Evolutionary conservation across 2,888 invertebrate genomes (phyloP).

Genomic region (Malthinus seriepunctatus): DNA sequence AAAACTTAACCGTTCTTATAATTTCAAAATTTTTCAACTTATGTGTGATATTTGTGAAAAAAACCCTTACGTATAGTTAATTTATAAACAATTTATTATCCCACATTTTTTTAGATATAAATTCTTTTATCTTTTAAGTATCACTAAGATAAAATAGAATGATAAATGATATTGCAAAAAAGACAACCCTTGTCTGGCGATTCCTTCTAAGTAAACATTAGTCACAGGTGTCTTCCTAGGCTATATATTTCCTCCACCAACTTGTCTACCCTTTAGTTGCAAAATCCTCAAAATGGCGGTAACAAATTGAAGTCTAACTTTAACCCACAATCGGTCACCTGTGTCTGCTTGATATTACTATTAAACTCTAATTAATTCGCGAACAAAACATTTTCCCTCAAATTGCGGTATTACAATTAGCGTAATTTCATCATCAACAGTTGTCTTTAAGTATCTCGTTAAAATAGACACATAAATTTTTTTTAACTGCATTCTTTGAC

Average conservation of each 20-base stretch:
- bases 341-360: background rate
- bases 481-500: no score
- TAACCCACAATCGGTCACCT: slow-evolving; percentile 13
- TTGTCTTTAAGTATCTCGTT: no score
- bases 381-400: background rate
- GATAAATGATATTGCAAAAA: slow-evolving; percentile 21
- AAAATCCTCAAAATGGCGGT: slow-evolving; percentile 11
- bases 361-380: background rate
- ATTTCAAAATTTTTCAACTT: no score
- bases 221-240: slow-evolving; percentile 27
- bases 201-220: slow-evolving; percentile 28
- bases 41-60: no score
- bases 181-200: slow-evolving; percentile 22
- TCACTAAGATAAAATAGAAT: background rate
- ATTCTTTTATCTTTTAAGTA: no score
- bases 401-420: background rate
- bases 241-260: slow-evolving; percentile 19
- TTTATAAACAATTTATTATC: no score
- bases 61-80: no score
- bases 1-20: no score
- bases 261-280: slow-evolving; percentile 11
- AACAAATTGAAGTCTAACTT: slow-evolving; percentile 21
- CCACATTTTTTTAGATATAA: no score
- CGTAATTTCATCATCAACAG: no score
- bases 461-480: no score